Evolutionary conservation across 2,888 invertebrate species (phyloP).

Genomic region (Aporophyla nigra): DNA sequence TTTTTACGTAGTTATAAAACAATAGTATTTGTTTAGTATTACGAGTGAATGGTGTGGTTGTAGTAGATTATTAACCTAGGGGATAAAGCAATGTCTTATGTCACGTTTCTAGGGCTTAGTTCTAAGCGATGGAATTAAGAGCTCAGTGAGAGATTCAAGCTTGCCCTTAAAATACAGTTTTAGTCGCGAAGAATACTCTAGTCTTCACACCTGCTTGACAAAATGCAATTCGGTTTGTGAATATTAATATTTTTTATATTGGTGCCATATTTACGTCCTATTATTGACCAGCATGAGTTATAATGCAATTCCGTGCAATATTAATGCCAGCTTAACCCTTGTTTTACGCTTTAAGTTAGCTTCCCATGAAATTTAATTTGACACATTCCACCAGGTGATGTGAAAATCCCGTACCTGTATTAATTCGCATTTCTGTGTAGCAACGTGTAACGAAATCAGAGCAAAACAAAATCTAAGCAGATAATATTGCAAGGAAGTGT

Average conservation of each 20-base stretch:
- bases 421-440: neutral
- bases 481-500: conserved; percentile 64
- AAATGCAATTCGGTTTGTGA: too few species aligned
- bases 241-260: too few species aligned
- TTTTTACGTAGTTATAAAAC: neutral
- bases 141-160: neutral
- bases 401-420: neutral
- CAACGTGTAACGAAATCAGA: neutral
- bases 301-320: neutral
- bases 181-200: neutral
- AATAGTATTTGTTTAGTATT: neutral
- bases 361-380: neutral
- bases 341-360: neutral
- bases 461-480: neutral
- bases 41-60: neutral
- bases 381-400: neutral
- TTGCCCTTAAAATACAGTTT: neutral
- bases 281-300: too few species aligned
- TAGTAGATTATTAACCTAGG: neutral
- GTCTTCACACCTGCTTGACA: neutral
- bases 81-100: neutral
- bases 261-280: too few species aligned
- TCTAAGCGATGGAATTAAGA: neutral
- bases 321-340: neutral
- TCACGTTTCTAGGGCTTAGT: neutral